Conservation (phyloP, 2,888 invertebrate genomes). For the Piscicola geometra region DNA sequence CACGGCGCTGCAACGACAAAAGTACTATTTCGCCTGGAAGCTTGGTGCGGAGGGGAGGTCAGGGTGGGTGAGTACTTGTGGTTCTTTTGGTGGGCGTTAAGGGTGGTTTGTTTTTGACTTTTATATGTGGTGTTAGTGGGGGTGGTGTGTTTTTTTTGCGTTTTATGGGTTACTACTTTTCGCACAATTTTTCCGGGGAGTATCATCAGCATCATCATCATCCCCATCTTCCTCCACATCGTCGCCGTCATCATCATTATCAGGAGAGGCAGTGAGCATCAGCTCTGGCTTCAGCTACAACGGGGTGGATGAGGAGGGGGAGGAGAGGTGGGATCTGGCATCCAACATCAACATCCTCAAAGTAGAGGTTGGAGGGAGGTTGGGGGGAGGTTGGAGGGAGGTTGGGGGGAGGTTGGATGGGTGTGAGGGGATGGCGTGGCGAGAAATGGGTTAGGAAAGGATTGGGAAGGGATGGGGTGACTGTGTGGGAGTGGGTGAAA, state of each 20-base stretch:
- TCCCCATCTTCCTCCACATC: not conserved
- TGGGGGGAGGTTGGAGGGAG: not conserved
- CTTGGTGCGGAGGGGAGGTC: constrained; percentile 56
- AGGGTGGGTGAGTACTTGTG: not conserved
- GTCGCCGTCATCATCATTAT: constrained; percentile 10
- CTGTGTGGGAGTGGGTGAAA: not conserved
- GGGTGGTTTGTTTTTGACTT: not conserved
- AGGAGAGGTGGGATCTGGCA: constrained; percentile 81
- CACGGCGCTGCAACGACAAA: constrained; percentile 76
- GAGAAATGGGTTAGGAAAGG: not conserved
- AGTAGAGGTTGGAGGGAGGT: constrained; percentile 70
- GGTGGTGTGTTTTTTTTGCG: too few relatives aligned
- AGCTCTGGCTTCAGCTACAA: constrained; percentile 85
- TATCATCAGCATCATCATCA: constrained; percentile 12
- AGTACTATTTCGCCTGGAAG: constrained; percentile 96
- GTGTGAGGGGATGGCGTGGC: not conserved
- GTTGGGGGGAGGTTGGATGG: not conserved
- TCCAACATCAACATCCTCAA: constrained; percentile 82
- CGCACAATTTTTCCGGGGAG: too few relatives aligned
- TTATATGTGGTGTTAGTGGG: not conserved
- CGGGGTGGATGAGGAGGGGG: constrained; percentile 70
- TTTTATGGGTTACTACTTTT: too few relatives aligned
- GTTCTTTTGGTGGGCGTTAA: not conserved
- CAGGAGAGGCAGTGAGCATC: constrained; percentile 87
- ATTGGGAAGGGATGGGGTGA: not conserved